A percentile compares a stretch with the other conserved stretches of the same genome.
phyloP scores from a whole-genome alignment of 2,113 vertebrate genomes.

The Actenoides hombroni region DNA sequence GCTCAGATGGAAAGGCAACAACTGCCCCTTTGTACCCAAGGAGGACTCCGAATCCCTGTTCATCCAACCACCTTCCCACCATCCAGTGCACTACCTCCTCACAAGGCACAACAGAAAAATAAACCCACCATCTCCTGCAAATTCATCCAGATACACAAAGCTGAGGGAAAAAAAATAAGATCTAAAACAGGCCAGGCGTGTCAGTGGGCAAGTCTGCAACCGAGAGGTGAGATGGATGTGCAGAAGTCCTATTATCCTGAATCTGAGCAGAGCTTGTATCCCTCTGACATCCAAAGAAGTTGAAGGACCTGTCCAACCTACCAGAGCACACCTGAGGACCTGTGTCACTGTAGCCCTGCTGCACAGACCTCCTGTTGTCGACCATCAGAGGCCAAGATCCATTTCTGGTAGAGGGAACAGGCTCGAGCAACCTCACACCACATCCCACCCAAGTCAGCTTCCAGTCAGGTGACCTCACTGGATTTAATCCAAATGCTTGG shows the following conservation, averaged over 20 bases:
- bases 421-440: neutral
- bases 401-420: neutral
- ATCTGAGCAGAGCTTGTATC: neutral
- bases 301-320: neutral
- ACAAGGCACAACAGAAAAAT: neutral
- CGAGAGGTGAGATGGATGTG: neutral
- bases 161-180: too few species aligned
- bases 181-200: neutral
- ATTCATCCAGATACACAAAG: neutral
- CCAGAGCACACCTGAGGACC: neutral
- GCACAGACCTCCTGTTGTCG: neutral
- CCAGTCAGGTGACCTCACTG: neutral
- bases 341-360: neutral
- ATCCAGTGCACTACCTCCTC: neutral
- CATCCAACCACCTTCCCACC: neutral
- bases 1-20: neutral
- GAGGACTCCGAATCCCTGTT: neutral
- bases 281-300: neutral
- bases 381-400: neutral
- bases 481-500: neutral
- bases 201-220: neutral
- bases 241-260: neutral
- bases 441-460: neutral
- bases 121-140: neutral
- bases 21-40: neutral